phyloP scores from a whole-genome alignment of 2,888 invertebrate species.

The Hypolimnas misippus region DNA sequence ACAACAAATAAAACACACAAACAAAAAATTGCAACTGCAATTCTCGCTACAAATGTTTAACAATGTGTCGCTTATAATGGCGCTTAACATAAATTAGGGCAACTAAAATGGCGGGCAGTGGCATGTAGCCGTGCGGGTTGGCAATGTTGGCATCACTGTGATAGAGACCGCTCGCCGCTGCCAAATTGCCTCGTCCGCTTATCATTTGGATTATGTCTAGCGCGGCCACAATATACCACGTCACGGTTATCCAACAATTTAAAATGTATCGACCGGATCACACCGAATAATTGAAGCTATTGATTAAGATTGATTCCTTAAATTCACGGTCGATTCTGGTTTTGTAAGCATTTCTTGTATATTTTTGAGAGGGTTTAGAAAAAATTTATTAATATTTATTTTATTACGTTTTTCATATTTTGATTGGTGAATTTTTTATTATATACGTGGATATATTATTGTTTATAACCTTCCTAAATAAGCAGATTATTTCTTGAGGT shows the following conservation, averaged over 20 bases:
- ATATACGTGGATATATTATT: too few relatives aligned
- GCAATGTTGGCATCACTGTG: conserved; percentile 60
- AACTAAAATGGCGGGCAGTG: conserved; percentile 64
- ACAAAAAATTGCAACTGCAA: conserved; percentile 16
- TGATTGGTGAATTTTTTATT: too few relatives aligned
- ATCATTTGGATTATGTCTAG: conserved; percentile 74
- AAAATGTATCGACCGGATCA: conserved; percentile 54
- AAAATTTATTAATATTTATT: neutral
- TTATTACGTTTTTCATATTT: too few relatives aligned
- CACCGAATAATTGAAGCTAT: conserved; percentile 40
- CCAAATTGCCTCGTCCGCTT: conserved; percentile 79
- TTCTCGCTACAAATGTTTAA: conserved; percentile 28
- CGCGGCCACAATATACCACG: conserved; percentile 49
- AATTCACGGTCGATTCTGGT: too few relatives aligned
- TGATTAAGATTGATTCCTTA: conserved; percentile 18
- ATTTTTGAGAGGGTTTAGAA: neutral
- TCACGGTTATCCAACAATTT: conserved; percentile 50
- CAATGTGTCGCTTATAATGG: conserved; percentile 41
- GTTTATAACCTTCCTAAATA: too few relatives aligned
- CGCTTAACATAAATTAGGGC: conserved; percentile 71
- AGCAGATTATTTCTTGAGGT: too few relatives aligned
- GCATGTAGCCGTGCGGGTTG: conserved; percentile 63
- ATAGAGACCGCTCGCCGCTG: conserved; percentile 64
- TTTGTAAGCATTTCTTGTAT: neutral
- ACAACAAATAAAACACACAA: neutral